A percentile compares a stretch with the other conserved stretches of the same genome.
These are phyloP conservation scores for Microhierax caerulescens DNA, from an alignment of 2,797 vertebrate species.

Conservation along the genomic window DNA sequence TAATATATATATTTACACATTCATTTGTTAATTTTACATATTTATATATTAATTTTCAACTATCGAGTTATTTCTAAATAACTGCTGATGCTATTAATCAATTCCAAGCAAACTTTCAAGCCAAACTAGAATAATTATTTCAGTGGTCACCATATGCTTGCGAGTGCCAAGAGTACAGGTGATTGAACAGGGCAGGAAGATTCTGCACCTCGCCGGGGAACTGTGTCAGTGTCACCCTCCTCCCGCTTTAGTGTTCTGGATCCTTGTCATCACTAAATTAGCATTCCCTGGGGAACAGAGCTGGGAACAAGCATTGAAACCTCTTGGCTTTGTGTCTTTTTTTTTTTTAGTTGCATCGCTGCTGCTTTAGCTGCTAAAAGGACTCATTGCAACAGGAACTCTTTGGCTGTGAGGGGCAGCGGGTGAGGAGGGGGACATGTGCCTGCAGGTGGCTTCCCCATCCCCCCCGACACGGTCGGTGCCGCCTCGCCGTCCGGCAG, in stretches of 20 bases:
- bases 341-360: background rate
- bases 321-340: background rate
- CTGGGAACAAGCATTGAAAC: background rate
- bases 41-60: background rate
- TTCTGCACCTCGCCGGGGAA: accelerated
- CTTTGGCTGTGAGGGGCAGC: background rate
- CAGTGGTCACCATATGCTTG: accelerated
- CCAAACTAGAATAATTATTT: background rate
- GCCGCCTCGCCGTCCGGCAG: background rate
- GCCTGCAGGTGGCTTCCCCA: accelerated
- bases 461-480: accelerated
- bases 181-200: background rate
- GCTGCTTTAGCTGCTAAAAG: background rate
- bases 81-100: background rate
- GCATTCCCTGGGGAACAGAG: background rate
- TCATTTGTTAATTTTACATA: no score
- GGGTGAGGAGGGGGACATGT: accelerated
- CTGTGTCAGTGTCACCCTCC: no score
- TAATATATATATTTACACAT: background rate
- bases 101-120: background rate
- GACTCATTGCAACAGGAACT: no score
- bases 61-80: background rate
- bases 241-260: background rate
- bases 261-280: accelerated
- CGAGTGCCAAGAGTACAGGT: background rate